Evolutionary conservation across 2,113 vertebrate genomes (phyloP).

Genomic region (Pithys albifrons): DNA sequence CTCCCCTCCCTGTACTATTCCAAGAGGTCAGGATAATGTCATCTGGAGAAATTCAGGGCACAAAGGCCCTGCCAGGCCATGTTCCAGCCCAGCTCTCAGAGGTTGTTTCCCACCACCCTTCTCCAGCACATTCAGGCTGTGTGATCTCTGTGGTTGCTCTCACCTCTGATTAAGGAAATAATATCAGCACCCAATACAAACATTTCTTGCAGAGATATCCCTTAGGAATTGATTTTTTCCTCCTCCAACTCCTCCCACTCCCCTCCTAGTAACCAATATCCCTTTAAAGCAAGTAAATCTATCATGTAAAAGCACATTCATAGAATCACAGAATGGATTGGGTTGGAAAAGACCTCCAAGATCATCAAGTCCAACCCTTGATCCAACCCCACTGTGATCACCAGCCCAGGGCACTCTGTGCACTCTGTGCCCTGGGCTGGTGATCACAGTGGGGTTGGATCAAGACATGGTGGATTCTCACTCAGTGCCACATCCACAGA

Average conservation of each 20-base stretch:
- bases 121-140: background rate
- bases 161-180: background rate
- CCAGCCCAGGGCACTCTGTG: too few relatives aligned
- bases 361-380: too few relatives aligned
- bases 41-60: background rate
- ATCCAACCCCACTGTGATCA: too few relatives aligned
- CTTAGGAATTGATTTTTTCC: background rate
- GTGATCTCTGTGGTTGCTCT: rapidly evolving
- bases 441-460: too few relatives aligned
- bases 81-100: background rate
- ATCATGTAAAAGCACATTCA: background rate
- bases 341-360: too few relatives aligned
- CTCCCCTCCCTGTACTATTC: background rate
- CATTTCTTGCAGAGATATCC: background rate
- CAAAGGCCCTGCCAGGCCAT: background rate
- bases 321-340: too few relatives aligned
- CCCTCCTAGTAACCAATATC: rapidly evolving
- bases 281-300: background rate
- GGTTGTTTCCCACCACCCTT: too few relatives aligned
- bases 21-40: background rate
- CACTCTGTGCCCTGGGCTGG: too few relatives aligned
- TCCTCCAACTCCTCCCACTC: background rate
- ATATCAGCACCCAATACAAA: background rate
- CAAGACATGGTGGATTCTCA: too few relatives aligned
- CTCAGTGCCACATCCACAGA: too few relatives aligned